These are phyloP conservation scores for Molossus alvarezi DNA, from an alignment of 2,797 vertebrate species.

Conservation along the genomic window DNA sequence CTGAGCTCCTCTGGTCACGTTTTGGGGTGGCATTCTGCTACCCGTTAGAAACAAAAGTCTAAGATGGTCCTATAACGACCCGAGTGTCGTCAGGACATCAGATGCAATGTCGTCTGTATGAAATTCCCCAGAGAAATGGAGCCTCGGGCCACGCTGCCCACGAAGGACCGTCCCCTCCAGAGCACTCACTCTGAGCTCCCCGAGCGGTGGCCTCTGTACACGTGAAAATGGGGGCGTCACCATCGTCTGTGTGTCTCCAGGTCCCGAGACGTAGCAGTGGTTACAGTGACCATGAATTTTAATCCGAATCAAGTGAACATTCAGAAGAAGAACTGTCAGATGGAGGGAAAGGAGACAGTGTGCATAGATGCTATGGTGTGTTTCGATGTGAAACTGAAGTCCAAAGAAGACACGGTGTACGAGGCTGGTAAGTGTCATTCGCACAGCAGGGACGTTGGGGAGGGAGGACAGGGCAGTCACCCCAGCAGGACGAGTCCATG, in stretches of 20 bases:
- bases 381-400: conserved; percentile 94
- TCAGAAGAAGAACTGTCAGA: conserved; percentile 94
- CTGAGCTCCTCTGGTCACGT: neutral
- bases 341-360: conserved; percentile 90
- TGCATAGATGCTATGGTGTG: conserved; percentile 94
- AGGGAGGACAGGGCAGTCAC: neutral
- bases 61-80: neutral
- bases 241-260: conserved; percentile 86
- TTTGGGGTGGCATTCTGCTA: neutral
- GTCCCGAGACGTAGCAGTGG: conserved; percentile 97
- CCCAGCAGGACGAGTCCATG: neutral
- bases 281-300: conserved; percentile 94
- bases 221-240: neutral
- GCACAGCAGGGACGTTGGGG: neutral
- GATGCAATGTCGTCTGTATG: neutral
- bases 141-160: accelerated
- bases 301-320: conserved; percentile 95
- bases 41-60: neutral
- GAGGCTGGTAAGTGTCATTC: conserved; percentile 88
- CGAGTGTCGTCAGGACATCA: neutral
- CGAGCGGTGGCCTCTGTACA: neutral
- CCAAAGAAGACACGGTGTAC: conserved; percentile 89
- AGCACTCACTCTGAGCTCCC: accelerated
- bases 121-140: neutral
- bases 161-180: neutral